Evolutionary conservation across 2,113 vertebrate genomes (phyloP).

Genomic region (Mus spicilegus): DNA sequence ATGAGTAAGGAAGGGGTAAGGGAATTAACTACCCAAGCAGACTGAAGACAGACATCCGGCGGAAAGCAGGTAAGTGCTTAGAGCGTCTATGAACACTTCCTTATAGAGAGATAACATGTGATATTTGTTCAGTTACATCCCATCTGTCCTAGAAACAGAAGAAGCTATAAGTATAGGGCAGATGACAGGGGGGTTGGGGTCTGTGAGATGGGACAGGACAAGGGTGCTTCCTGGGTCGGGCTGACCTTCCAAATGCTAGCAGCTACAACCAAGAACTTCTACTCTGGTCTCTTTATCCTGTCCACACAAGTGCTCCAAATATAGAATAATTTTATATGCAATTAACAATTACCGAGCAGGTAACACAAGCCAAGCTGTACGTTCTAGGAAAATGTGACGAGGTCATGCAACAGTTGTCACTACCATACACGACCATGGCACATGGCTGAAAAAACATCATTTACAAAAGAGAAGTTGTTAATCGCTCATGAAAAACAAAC

Average conservation of each 20-base stretch:
- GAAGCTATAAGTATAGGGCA: neutral
- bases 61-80: neutral
- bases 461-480: conserved; percentile 1
- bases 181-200: neutral
- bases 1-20: neutral
- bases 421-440: neutral
- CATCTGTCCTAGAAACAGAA: neutral
- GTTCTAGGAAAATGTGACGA: conserved; percentile 7
- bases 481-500: neutral
- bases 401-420: neutral
- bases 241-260: neutral
- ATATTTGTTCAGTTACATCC: neutral
- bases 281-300: neutral
- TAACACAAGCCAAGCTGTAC: neutral
- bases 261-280: neutral
- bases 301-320: neutral
- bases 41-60: neutral
- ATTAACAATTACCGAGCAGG: neutral
- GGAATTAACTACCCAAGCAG: neutral
- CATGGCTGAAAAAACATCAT: neutral
- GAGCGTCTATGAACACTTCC: neutral
- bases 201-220: neutral
- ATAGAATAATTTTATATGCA: neutral
- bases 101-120: neutral
- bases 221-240: too few species aligned